These are phyloP conservation scores for Xylocopa sonorina DNA, from an alignment of 1,140 invertebrate species.

Conservation along the genomic window DNA sequence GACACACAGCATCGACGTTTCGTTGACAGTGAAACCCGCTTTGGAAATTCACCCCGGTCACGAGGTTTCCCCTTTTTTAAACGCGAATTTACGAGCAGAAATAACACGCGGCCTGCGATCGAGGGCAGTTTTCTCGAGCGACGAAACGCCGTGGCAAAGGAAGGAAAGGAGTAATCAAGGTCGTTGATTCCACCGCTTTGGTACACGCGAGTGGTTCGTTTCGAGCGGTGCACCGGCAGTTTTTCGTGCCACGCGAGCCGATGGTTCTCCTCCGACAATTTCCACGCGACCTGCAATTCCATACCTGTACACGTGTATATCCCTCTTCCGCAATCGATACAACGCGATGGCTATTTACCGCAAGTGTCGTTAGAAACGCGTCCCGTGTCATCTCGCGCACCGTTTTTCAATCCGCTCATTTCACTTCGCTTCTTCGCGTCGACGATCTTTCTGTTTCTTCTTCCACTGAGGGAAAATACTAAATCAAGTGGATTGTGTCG, in stretches of 20 bases:
- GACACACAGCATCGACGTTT: neutral
- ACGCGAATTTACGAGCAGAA: no score
- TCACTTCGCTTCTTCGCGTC: neutral
- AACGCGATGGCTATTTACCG: slow-evolving; percentile 18
- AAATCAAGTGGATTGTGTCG: neutral
- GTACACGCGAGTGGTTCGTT: slow-evolving; percentile 32
- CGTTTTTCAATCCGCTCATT: no score
- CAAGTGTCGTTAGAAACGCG: slow-evolving; percentile 7
- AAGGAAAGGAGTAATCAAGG: slow-evolving; percentile 24
- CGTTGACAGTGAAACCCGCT: neutral
- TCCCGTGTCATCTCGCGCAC: neutral
- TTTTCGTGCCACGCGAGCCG: slow-evolving; percentile 36
- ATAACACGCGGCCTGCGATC: neutral
- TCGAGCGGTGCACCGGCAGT: slow-evolving; percentile 13
- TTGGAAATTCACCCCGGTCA: neutral
- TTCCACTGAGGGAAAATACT: no score
- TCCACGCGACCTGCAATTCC: slow-evolving; percentile 23
- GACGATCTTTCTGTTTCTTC: no score
- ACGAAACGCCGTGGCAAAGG: neutral
- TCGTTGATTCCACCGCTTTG: slow-evolving; percentile 33
- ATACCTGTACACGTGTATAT: slow-evolving; percentile 34
- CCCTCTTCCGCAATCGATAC: slow-evolving; percentile 30
- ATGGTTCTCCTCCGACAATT: slow-evolving; percentile 12
- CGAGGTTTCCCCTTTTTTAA: neutral
- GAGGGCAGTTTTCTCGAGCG: neutral